Evolutionary conservation across 1,140 invertebrate genomes (phyloP).

Genomic region (Drosophila neocordata): DNA sequence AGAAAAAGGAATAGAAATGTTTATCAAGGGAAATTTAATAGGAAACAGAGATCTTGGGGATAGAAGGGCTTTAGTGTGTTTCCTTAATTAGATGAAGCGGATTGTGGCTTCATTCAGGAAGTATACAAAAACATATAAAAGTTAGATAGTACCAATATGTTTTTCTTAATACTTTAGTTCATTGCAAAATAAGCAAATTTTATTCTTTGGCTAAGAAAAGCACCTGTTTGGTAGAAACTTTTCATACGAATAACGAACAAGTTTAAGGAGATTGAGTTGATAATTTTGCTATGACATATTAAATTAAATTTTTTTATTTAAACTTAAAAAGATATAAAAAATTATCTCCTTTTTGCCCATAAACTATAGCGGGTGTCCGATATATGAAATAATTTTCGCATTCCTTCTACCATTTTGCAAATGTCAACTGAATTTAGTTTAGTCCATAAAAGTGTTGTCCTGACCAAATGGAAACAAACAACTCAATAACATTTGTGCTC

Average conservation of each 20-base stretch:
- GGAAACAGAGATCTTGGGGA: background rate
- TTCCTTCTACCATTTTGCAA: background rate
- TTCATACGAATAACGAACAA: too few relatives aligned
- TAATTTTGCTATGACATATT: too few relatives aligned
- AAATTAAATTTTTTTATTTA: too few relatives aligned
- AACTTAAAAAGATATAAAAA: too few relatives aligned
- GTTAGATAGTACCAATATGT: too few relatives aligned
- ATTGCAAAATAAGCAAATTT: too few relatives aligned
- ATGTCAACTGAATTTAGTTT: constrained; percentile 3
- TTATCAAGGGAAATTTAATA: constrained; percentile 7
- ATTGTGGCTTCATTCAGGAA: background rate
- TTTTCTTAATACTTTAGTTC: too few relatives aligned
- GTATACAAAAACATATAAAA: background rate
- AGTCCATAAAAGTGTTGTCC: background rate
- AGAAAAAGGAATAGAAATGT: background rate
- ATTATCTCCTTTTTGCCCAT: too few relatives aligned
- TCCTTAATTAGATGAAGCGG: background rate
- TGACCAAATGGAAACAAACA: constrained; percentile 23
- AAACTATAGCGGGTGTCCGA: too few relatives aligned
- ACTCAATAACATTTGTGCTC: constrained; percentile 36
- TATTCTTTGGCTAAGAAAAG: too few relatives aligned
- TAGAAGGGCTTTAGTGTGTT: background rate
- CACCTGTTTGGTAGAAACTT: too few relatives aligned
- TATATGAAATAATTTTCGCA: background rate
- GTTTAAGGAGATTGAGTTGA: too few relatives aligned